A percentile compares a stretch with the other conserved stretches of the same genome.
These are phyloP conservation scores for Sus scrofa DNA, from an alignment of 2,113 vertebrate genomes.

Conservation along the genomic window T2T-Sscrofa CM000817.6:155567001-155567500, in stretches of 20 bases:
- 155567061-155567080: not conserved
- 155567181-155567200: not conserved
- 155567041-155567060: not conserved
- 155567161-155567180: not conserved
- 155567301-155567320: fast-evolving
- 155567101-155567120: not conserved
- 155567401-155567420: not conserved
- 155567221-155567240: not conserved
- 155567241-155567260: not conserved
- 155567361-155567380: not conserved
- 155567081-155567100: not conserved
- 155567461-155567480: not conserved
- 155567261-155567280: not conserved
- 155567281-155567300: not conserved
- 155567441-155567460: not conserved
- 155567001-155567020: not conserved
- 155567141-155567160: not conserved
- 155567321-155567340: not conserved
- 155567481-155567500: not conserved
- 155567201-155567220: not conserved
- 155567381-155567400: not conserved
- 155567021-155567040: not conserved
- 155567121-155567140: not conserved
- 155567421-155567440: not conserved
- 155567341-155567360: constrained; percentile 20